A percentile compares a stretch with the other conserved stretches of the same genome.
These are phyloP conservation scores for Hemiscyllium ocellatum DNA, from an alignment of 2,113 vertebrate genomes.

Conservation along the genomic window DNA sequence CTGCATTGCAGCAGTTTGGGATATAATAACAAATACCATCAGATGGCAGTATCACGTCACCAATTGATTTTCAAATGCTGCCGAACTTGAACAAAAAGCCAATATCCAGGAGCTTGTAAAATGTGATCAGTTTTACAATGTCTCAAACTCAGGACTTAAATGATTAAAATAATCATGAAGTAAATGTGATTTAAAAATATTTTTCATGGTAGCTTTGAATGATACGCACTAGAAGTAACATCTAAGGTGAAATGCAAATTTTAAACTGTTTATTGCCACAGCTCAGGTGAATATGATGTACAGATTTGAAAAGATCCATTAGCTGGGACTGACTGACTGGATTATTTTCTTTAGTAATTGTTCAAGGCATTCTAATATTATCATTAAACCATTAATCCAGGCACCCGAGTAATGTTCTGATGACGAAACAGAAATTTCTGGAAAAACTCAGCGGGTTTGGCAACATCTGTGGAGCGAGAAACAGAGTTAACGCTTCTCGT, in stretches of 20 bases:
- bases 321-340: too few species aligned
- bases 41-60: neutral
- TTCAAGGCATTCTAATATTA: too few species aligned
- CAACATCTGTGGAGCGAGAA: too few species aligned
- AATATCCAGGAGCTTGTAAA: neutral
- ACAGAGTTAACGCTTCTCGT: too few species aligned
- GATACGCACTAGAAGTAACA: neutral
- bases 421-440: too few species aligned
- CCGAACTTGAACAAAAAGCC: neutral
- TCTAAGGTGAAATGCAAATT: neutral
- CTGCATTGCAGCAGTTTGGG: neutral
- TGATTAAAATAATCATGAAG: conserved; percentile 20
- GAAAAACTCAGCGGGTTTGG: too few species aligned
- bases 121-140: neutral
- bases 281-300: neutral
- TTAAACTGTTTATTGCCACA: neutral
- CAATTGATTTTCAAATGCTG: neutral
- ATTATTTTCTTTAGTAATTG: too few species aligned
- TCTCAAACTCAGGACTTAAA: conserved; percentile 1
- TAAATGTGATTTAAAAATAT: neutral
- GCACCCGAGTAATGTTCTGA: too few species aligned
- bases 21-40: neutral
- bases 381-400: too few species aligned
- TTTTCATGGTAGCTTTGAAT: neutral
- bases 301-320: neutral